These are phyloP conservation scores for Pyrochroa serraticornis DNA, from an alignment of 2,888 invertebrate species.

Conservation along the genomic window DNA sequence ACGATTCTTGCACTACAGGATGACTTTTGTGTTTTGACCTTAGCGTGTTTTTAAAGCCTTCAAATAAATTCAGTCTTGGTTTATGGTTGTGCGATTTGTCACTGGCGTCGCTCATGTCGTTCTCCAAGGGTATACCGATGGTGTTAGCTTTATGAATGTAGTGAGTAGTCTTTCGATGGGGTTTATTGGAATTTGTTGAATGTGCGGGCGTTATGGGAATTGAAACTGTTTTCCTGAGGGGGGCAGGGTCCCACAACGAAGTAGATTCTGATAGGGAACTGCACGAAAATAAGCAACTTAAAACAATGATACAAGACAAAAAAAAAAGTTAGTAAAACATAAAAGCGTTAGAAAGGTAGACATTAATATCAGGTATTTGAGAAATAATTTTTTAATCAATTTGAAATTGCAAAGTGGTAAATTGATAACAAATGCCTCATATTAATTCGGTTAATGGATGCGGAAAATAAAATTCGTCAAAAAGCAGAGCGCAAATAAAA, in stretches of 20 bases:
- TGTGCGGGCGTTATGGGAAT: conserved; percentile 50
- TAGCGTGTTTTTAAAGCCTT: conserved; percentile 68
- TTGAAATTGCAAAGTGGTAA: too few relatives aligned
- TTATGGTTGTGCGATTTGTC: conserved; percentile 57
- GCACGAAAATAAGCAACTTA: conserved; percentile 35
- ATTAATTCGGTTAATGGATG: neutral
- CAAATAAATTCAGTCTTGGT: conserved; percentile 59
- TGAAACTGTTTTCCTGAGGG: conserved; percentile 57
- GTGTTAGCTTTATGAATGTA: conserved; percentile 62
- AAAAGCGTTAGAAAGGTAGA: conserved; percentile 10
- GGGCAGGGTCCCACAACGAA: conserved; percentile 57
- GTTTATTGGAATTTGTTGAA: conserved; percentile 31
- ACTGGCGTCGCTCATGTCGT: conserved; percentile 56
- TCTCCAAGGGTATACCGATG: conserved; percentile 64
- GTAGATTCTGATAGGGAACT: conserved; percentile 50
- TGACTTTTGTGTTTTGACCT: conserved; percentile 59
- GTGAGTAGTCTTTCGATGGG: conserved; percentile 46
- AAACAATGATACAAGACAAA: conserved; percentile 35
- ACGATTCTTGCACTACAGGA: conserved; percentile 52
- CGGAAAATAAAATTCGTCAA: neutral
- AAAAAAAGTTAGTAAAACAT: conserved; percentile 21
- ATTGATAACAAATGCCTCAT: too few relatives aligned
- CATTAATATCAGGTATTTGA: conserved; percentile 15
- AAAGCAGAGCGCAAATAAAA: conserved; percentile 13
- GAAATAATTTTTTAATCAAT: conserved; percentile 17